Base-by-base conservation (phyloP, 2,888 invertebrate species). In the Ferrisia virgata region DNA sequence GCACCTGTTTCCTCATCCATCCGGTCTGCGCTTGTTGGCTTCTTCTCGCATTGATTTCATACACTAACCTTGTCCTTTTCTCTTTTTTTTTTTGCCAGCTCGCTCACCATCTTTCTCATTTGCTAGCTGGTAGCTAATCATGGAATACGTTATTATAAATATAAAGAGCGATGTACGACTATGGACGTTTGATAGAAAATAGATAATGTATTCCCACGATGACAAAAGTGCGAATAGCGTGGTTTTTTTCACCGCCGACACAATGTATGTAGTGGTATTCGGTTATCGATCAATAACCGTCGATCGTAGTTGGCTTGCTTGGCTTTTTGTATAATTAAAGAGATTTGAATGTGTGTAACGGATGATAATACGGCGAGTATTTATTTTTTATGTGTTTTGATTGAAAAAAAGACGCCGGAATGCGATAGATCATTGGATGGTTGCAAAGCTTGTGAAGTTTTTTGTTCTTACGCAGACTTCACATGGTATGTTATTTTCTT, bases 1-100 rank as follows among this genome's bases (percentile, higher is more conserved):
- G 72, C 72, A 76, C 72, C 72, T 76, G 72, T 76, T 76, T 76
- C 64, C 64, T 28, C 53, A 53, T 53, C 64, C 72, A 76, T 76
- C 72, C 72, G 72, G 72, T 76, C 33, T 36, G 72, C 36, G 36
- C 72, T 72, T 72, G 36, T 76, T 76, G 72, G 72, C 72, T 76
- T 76, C 58, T 58, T 58, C 53, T 53, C 36, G 72, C 72, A 18
- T 36, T 36, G 31, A 18, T 36, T 36, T 76, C n/a, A 76, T 76
- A 33, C 31, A 15, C 36, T 33, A 69, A 31, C 31, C 53, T 53
- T 53, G 53, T 11, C n/a, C 47, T 15, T 11, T 53, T 15, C 43
- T 43, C 40, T 40, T 2, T 40, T 13, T 40, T 2, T 43, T n/a
- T 43, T 43, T 43, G n/a, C 13, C 40, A 11, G 11, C 13, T 18